phyloP scores from a whole-genome alignment of 2,797 vertebrate genomes.

The Arctocebus calabarensis region DNA sequence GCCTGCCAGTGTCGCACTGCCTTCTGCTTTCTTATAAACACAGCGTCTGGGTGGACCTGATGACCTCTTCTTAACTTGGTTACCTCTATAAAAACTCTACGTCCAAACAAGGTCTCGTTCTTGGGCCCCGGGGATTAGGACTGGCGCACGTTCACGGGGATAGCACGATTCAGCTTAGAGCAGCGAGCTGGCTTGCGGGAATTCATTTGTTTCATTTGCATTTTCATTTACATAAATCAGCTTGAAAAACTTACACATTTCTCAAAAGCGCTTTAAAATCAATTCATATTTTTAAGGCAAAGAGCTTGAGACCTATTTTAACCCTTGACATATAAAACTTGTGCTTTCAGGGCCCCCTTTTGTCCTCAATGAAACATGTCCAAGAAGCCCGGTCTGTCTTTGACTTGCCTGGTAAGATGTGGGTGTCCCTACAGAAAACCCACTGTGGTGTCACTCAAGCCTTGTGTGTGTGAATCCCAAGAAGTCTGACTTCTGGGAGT shows the following conservation, averaged over 20 bases:
- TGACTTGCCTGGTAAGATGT: rapidly evolving
- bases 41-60: rapidly evolving
- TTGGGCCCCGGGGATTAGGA: too few species aligned
- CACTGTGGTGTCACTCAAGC: too few species aligned
- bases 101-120: background rate
- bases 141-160: rapidly evolving
- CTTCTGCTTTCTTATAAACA: background rate
- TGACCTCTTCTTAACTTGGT: background rate
- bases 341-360: rapidly evolving
- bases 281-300: background rate
- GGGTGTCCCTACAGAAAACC: rapidly evolving
- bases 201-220: background rate
- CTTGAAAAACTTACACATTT: background rate
- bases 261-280: background rate
- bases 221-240: background rate
- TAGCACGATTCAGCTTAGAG: background rate
- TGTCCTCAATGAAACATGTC: background rate
- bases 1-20: rapidly evolving
- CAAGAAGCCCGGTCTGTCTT: background rate
- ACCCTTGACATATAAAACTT: rapidly evolving
- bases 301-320: background rate
- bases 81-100: background rate
- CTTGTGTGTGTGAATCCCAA: background rate
- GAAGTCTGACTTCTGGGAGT: background rate
- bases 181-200: background rate